phyloP scores from a whole-genome alignment of 2,797 vertebrate genomes.

The Propithecus deckenii region DNA sequence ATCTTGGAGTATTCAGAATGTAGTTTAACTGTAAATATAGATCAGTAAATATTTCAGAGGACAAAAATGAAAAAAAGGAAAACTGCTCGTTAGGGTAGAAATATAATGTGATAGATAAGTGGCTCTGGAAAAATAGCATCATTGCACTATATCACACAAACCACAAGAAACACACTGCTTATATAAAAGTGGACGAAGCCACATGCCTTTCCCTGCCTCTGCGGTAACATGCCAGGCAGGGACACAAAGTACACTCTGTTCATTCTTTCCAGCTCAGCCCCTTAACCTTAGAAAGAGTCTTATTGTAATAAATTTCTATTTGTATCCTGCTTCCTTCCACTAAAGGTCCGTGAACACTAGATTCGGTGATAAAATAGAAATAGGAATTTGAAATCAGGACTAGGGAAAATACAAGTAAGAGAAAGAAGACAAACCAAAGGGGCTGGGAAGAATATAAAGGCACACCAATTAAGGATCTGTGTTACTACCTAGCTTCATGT shows the following conservation, averaged over 20 bases:
- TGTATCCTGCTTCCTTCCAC: slow-evolving; percentile 23
- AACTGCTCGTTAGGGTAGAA: slow-evolving; percentile 37
- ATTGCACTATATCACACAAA: neutral
- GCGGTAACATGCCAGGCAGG: neutral
- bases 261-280: slow-evolving; percentile 24
- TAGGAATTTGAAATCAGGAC: neutral
- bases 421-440: neutral
- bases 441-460: neutral
- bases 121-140: neutral
- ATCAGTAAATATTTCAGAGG: slow-evolving; percentile 51
- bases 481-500: neutral
- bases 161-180: neutral
- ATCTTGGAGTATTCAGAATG: slow-evolving; percentile 21
- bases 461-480: neutral
- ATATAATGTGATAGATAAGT: neutral
- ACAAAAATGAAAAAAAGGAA: slow-evolving; percentile 20
- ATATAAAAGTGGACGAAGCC: neutral
- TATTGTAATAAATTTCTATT: neutral
- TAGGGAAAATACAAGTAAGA: neutral
- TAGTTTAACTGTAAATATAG: slow-evolving; percentile 50
- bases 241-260: slow-evolving; percentile 1
- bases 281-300: slow-evolving; percentile 39
- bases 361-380: slow-evolving; percentile 2
- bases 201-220: neutral
- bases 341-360: neutral